phyloP scores from a whole-genome alignment of 37 sponge, comb jelly and placozoan species.

The Oscarella lobularis region DNA sequence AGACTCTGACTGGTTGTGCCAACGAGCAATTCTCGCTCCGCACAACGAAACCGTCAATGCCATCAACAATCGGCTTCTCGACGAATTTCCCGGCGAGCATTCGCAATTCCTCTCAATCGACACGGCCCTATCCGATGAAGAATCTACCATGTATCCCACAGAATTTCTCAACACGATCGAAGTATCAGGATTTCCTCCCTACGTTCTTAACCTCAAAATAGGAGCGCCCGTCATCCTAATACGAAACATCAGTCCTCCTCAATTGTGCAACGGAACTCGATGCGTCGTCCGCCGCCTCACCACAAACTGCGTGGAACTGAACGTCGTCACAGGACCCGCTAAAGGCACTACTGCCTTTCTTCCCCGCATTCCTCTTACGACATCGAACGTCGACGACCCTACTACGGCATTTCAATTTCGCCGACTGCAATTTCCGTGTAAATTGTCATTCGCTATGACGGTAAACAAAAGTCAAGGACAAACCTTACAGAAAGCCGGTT shows the following conservation, averaged over 20 bases:
- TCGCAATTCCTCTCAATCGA: neutral
- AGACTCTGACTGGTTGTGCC: neutral
- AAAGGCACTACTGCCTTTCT: neutral
- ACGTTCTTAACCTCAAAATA: neutral
- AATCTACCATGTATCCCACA: neutral
- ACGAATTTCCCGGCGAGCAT: neutral
- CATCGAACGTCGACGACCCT: too few species aligned
- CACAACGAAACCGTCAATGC: neutral
- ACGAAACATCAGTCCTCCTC: neutral
- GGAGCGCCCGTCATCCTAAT: neutral
- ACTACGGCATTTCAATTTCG: neutral
- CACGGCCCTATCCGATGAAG: neutral
- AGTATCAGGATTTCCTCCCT: neutral
- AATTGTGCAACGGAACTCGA: neutral
- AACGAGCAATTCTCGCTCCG: neutral
- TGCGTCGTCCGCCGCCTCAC: neutral
- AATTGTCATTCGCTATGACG: neutral
- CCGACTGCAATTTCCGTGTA: neutral
- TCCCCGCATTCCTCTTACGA: neutral
- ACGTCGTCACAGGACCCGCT: neutral
- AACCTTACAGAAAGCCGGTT: constrained; percentile 2
- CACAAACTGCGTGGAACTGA: neutral
- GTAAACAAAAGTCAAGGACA: neutral
- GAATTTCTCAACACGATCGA: neutral
- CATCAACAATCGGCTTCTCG: neutral